Evolutionary conservation across 2,888 invertebrate species (phyloP).

Genomic region (Eilema caniola): DNA sequence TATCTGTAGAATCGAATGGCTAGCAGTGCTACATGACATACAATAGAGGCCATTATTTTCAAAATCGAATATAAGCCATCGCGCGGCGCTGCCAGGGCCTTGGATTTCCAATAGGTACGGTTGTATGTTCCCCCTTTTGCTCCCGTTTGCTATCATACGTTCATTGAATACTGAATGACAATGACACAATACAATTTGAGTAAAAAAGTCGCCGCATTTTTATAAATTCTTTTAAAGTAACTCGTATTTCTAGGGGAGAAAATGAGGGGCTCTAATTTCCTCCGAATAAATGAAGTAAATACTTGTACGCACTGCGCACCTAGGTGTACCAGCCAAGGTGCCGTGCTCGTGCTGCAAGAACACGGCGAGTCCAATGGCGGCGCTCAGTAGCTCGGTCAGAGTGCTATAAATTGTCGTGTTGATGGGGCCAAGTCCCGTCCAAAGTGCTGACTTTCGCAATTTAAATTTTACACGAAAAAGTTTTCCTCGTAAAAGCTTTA

Average conservation of each 20-base stretch:
- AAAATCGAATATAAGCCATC: no score
- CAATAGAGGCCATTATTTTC: not conserved
- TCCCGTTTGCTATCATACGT: not conserved
- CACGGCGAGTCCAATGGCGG: not conserved
- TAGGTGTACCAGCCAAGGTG: not conserved
- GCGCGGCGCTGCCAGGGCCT: not conserved
- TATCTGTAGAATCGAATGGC: no score
- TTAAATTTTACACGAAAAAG: constrained; percentile 3
- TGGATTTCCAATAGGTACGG: not conserved
- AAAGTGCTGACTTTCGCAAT: not conserved
- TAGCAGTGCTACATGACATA: not conserved
- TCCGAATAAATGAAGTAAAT: not conserved
- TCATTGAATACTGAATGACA: not conserved
- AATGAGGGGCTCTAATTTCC: not conserved
- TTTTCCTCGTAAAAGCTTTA: constrained; percentile 2
- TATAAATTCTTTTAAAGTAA: not conserved
- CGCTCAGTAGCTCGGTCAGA: not conserved
- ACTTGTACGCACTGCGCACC: no score
- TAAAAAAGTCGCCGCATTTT: not conserved
- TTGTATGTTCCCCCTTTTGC: not conserved
- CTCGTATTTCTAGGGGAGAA: not conserved
- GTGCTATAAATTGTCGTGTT: not conserved
- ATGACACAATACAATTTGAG: not conserved
- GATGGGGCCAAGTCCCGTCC: not conserved
- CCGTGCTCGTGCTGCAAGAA: not conserved